Base-by-base conservation (phyloP, 2,113 vertebrate species). In the Asarcornis scutulata region DNA sequence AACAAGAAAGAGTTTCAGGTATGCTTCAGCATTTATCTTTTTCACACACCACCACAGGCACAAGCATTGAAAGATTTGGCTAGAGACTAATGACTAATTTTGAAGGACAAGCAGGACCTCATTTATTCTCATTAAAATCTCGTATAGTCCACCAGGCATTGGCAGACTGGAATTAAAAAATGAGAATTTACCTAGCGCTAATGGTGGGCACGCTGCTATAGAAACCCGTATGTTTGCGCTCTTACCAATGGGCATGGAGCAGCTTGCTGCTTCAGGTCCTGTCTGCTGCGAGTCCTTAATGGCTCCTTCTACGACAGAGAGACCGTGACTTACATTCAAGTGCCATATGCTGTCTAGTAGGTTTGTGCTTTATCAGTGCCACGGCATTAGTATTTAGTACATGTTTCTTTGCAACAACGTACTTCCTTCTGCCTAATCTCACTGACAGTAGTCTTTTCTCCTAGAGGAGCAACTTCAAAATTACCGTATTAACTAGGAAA, bases 1-100 rank as follows among this genome's bases (percentile, higher is more conserved):
- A 99, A 97, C 98, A 99, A 72, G 98, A 99, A 91, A 98, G 97
- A 94, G 97, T 98, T 97, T 97, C 98, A 93, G 99, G 99, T 99
- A 97, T 88, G 98, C 87, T 79, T 91, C 75, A 25, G 34, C 36
- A 53, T 83, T 83, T 83, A 22, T 25, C 17, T 77, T 89, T 68
- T 52, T 73, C 8, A 11, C 3, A 0, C 14, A 11, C 53, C 44
- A 50, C 29, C 52, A 17, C 64, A 62, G 86, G 56, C 46, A 34
- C 13, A 68, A 22, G 26, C 53, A 62, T 1, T 17, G 63, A 63
- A 52, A 12, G 62, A 48, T 50, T 44, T 86, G 56, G 15, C 63
- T 78, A 52, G 23, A 67, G 52, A 50, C 90, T 90, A 15, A 17
- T 36, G 31, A n/a, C 44, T 53, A 4, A 32, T 71, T 56, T 14